Evolutionary conservation across 2,888 invertebrate species (phyloP).

Genomic region (Atrina japonica): DNA sequence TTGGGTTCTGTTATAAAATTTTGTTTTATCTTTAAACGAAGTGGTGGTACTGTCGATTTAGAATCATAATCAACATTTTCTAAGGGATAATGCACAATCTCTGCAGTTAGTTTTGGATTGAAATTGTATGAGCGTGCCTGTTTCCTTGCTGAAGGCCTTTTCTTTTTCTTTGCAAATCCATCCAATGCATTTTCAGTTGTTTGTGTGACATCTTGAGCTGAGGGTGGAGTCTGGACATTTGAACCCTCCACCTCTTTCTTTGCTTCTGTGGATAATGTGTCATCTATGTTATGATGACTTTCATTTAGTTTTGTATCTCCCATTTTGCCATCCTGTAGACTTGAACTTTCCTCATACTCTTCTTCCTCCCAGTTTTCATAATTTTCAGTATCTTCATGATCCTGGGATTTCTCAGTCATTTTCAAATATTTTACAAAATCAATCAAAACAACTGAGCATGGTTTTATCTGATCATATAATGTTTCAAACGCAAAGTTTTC

Average conservation of each 20-base stretch:
- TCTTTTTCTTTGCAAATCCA: constrained; percentile 20
- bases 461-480: constrained; percentile 44
- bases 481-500: neutral
- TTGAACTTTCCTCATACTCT: neutral
- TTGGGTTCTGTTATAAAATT: constrained; percentile 41
- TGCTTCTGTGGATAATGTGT: neutral
- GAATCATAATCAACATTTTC: constrained; percentile 12
- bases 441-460: constrained; percentile 63
- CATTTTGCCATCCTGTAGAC: neutral
- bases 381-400: constrained; percentile 5
- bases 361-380: constrained; percentile 22
- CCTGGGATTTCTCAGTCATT: constrained; percentile 43
- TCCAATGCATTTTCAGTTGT: neutral
- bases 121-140: constrained; percentile 35
- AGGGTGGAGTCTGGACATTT: too few relatives aligned
- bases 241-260: constrained; percentile 18
- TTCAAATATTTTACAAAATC: constrained; percentile 71
- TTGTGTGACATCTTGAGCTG: neutral
- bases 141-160: constrained; percentile 35
- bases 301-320: neutral
- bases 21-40: constrained; percentile 38
- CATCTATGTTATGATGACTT: neutral
- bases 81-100: constrained; percentile 41
- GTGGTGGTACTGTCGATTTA: constrained; percentile 33
- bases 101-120: constrained; percentile 35